phyloP scores from a whole-genome alignment of 2,888 invertebrate species.

The Sycophila texana region DNA sequence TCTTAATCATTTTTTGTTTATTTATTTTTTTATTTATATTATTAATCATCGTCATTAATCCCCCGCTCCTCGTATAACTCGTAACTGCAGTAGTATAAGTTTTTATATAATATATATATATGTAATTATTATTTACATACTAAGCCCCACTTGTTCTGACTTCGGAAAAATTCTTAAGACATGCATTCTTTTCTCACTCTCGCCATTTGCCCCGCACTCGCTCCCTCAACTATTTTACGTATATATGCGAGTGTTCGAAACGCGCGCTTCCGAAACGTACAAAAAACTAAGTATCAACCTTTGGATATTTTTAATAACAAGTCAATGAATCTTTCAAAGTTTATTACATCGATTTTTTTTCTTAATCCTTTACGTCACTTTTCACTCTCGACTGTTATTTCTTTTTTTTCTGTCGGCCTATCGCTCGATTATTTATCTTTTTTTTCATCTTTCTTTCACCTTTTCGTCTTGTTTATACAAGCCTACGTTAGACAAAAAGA shows the following conservation, averaged over 20 bases:
- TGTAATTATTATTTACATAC: conserved; percentile 69
- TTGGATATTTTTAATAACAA: conserved; percentile 60
- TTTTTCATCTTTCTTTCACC: conserved; percentile 25
- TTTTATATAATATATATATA: conserved; percentile 60
- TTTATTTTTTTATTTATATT: conserved; percentile 38
- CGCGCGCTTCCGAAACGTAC: conserved; percentile 66
- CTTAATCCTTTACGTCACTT: conserved; percentile 5
- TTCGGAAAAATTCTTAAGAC: conserved; percentile 47
- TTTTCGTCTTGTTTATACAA: conserved; percentile 48
- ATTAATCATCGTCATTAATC: conserved; percentile 48
- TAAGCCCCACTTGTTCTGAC: conserved; percentile 63
- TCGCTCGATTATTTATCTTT: conserved; percentile 16
- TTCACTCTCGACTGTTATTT: conserved; percentile 11
- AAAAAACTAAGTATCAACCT: conserved; percentile 66
- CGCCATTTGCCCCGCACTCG: conserved; percentile 55
- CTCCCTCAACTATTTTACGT: conserved; percentile 65
- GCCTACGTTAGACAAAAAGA: conserved; percentile 45
- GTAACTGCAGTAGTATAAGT: conserved; percentile 70
- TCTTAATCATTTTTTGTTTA: conserved; percentile 54
- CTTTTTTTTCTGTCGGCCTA: conserved; percentile 12
- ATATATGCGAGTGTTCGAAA: conserved; percentile 68
- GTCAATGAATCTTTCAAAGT: conserved; percentile 52
- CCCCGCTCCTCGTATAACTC: conserved; percentile 64
- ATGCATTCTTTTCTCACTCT: conserved; percentile 52
- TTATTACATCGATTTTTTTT: conserved; percentile 41